A percentile compares a stretch with the other conserved stretches of the same genome.
Conservation (phyloP, 2,888 invertebrate species). For the Heliothis peltigera region DNA sequence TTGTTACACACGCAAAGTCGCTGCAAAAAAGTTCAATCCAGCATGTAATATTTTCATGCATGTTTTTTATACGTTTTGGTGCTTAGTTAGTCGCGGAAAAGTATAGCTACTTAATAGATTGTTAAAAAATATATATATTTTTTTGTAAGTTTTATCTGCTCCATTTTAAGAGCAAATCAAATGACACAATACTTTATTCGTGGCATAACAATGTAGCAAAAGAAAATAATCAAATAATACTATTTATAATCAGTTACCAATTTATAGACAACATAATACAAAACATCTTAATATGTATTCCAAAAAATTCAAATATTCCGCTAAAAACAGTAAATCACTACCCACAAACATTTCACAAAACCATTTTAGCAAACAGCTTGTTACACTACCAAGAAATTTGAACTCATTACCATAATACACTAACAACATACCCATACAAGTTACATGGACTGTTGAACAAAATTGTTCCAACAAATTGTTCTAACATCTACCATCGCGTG, state of each 20-base stretch:
- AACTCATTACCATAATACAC: conserved; percentile 47
- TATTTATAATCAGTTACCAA: background rate
- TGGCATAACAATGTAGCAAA: background rate
- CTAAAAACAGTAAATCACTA: conserved; percentile 33
- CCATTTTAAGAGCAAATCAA: too few species aligned
- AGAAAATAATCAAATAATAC: background rate
- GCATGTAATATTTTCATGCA: conserved; percentile 6
- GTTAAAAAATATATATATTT: too few species aligned
- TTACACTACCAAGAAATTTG: conserved; percentile 21
- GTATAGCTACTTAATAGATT: background rate
- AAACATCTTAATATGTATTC: background rate
- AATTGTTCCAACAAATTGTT: conserved; percentile 47
- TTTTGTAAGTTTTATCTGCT: too few species aligned
- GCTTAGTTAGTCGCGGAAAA: background rate
- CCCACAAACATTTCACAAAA: conserved; percentile 14
- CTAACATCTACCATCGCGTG: conserved; percentile 42
- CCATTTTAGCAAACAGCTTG: conserved; percentile 12
- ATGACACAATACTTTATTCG: too few species aligned
- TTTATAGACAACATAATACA: too few species aligned
- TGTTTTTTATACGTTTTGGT: background rate
- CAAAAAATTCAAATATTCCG: conserved; percentile 16
- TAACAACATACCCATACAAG: conserved; percentile 42
- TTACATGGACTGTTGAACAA: conserved; percentile 20
- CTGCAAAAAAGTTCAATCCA: conserved; percentile 1
- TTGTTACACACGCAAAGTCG: conserved; percentile 36